Evolutionary conservation across 2,113 vertebrate genomes (phyloP), one percentile per base, ranked within the genome.

Genomic region (Stigmatopora nigra): DNA sequence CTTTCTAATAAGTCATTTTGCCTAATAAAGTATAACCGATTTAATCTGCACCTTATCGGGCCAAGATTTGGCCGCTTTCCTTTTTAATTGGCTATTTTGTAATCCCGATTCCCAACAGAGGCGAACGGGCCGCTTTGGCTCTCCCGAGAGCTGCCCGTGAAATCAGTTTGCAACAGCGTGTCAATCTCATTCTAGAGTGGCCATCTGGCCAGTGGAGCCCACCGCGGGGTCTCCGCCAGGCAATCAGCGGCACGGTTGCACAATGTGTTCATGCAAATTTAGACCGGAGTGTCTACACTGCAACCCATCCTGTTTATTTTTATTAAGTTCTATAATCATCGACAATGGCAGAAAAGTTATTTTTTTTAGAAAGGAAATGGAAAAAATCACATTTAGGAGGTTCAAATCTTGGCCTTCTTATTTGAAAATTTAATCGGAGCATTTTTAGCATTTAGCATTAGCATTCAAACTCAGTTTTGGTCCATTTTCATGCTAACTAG

Each of bases 11-110:
- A 91, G 88, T 91, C 86, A 91, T 91, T 91, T 90, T 89, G 85
- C 85, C 89, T 91, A 91, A 92, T 91, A 91, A 91, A 92, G 89
- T 91, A 91, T 91, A 91, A 91, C 90, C 84, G 90, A 92, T 91
- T 91, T 91, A 91, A 91, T 91, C 90, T 91, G 72, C 84, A 87
- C 89, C 88, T 90, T 91, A 94, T 92, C 93, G 93, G 91, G 85
- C 90, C 86, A 91, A 95, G 92, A 89, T 91, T 94, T 93, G 91
- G 92, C 93, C 93, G 92, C 92, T 93, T 93, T 92, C 90, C 88
- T 92, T 92, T 90, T 88, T 97, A 97, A 99, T 96, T 96, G 95
- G 92, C 94, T 95, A 94, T 97, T 97, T 93, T 96, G 94, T 98
- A 94, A 94, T 94, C 94, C 95, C 91, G 94, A 95, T 93, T 98